Base-by-base conservation (phyloP, 2,888 invertebrate genomes). In the Venusia cambrica region DNA sequence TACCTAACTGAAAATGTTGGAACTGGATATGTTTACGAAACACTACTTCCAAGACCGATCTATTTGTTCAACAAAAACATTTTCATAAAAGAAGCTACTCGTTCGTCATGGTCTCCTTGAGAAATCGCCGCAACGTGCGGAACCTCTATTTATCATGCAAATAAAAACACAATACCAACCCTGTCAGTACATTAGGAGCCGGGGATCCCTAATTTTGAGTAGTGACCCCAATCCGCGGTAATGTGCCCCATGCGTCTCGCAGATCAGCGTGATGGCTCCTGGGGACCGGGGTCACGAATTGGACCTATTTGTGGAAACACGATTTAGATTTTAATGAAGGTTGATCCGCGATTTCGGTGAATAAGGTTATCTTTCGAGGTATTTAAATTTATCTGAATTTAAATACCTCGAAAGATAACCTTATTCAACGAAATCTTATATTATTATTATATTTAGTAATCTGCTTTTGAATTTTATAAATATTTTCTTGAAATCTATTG, bases 221-320 rank as follows among this genome's bases (percentile, higher is more conserved):
- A 25, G 29, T 35, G 42, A 33, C 27, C 34, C 31, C n/a, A 33
- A 33, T 32, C 30, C 45, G 20, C 25, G 16, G 35, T 44, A 49
- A 49, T 46, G 32, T 37, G 43, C 37, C n/a, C 29, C 43, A 49
- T 49, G 44, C 43, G 38, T 49, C 48, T 43, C 45, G 22, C 37
- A 39, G 38, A 34, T 29, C 35, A 10, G 21, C 22, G 16, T 33
- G 45, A 40, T 38, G 37, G 45, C 9, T 26, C 15, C 11, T 7
- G 13, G 15, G 25, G 24, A 27, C 33, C 11, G 26, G 27, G 41
- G 35, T 36, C 43, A 40, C 40, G 28, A 37, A 41, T 38, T 30
- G 29, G 14, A 19, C 19, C 40, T 36, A 32, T 31, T 38, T 29
- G 21, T 29, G 28, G 14, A 22, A 39, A 34, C 39, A 34, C 22